These are phyloP conservation scores for Pharmacophagus antenor DNA, from an alignment of 2,888 invertebrate genomes.

Conservation along the genomic window DNA sequence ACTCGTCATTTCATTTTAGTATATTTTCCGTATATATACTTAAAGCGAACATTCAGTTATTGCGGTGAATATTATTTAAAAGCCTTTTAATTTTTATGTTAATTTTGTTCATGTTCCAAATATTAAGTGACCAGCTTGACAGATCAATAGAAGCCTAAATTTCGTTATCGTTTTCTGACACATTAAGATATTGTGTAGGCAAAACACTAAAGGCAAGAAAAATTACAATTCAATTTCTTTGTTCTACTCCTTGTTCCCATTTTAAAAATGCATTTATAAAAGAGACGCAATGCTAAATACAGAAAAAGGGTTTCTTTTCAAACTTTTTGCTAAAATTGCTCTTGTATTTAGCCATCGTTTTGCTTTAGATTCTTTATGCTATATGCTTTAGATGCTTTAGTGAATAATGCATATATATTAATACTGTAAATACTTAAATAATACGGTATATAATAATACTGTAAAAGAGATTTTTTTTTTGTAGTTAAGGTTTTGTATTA, in stretches of 20 bases:
- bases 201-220: conserved; percentile 19
- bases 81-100: background rate
- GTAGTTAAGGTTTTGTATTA: background rate
- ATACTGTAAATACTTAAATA: too few species aligned
- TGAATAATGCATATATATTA: background rate
- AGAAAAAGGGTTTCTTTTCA: conserved; percentile 23
- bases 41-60: background rate
- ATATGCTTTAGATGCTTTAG: too few species aligned
- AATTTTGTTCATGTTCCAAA: background rate
- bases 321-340: conserved; percentile 23
- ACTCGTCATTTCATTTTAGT: too few species aligned
- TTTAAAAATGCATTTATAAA: conserved; percentile 29
- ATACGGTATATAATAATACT: too few species aligned
- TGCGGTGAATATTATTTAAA: background rate
- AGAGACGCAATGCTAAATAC: conserved; percentile 21
- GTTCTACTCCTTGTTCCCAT: conserved; percentile 28
- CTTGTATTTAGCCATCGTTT: conserved; percentile 21
- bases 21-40: too few species aligned
- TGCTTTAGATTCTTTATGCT: conserved; percentile 16
- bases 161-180: background rate
- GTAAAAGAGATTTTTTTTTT: background rate
- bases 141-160: background rate
- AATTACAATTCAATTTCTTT: conserved; percentile 30
- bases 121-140: background rate
- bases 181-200: conserved; percentile 7